Conservation (phyloP, 2,888 invertebrate species). For the Plagiodera versicolora region DNA sequence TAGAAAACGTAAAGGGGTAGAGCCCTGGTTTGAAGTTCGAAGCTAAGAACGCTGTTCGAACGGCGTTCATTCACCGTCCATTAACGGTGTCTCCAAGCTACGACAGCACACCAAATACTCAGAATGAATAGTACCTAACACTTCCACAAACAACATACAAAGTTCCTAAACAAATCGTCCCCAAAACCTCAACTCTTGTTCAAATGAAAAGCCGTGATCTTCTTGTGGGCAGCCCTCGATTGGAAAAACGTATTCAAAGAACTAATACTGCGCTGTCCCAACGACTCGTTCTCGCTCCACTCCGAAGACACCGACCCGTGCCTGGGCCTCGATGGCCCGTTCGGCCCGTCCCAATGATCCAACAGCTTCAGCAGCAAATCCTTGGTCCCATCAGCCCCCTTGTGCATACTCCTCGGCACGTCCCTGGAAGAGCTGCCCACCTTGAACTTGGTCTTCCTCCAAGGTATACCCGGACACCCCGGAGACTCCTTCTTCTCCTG, state of each 20-base stretch:
- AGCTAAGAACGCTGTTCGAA: no score
- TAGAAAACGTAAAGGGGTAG: no score
- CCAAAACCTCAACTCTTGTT: slow-evolving; percentile 36
- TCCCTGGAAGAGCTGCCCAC: slow-evolving; percentile 67
- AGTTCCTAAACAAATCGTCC: background rate
- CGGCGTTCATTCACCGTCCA: no score
- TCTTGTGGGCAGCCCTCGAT: slow-evolving; percentile 52
- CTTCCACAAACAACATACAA: slow-evolving; percentile 19
- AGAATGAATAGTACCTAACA: slow-evolving; percentile 15
- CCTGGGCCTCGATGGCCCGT: slow-evolving; percentile 57
- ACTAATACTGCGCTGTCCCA: slow-evolving; percentile 78
- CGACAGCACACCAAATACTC: no score
- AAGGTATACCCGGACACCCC: slow-evolving; percentile 46
- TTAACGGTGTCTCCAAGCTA: no score
- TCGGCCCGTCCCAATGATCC: slow-evolving; percentile 75
- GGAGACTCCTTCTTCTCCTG: slow-evolving; percentile 14
- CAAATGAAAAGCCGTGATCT: slow-evolving; percentile 48
- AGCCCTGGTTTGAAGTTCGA: no score
- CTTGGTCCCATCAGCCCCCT: slow-evolving; percentile 51
- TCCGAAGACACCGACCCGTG: slow-evolving; percentile 78
- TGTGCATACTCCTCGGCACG: no score
- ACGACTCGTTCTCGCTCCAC: slow-evolving; percentile 71
- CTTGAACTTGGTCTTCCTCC: slow-evolving; percentile 64
- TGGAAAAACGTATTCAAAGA: slow-evolving; percentile 81
- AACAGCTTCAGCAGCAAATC: slow-evolving; percentile 73